phyloP scores from a whole-genome alignment of 2,888 invertebrate species.

The Aspidiotus rigidus region DNA sequence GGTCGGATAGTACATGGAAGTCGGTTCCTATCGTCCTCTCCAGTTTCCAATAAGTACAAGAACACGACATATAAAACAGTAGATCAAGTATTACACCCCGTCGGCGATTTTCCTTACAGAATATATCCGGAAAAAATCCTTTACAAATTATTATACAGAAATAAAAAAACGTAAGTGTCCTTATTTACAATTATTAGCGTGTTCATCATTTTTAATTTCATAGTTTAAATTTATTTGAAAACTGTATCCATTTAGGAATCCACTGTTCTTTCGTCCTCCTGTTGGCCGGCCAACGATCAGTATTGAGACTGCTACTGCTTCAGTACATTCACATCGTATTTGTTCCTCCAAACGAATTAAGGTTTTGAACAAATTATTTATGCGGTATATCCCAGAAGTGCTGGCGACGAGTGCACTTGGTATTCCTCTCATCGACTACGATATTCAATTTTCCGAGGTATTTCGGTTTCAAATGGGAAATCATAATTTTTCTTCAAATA shows the following conservation, averaged over 20 bases:
- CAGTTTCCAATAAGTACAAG: no score
- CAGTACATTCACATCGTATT: conserved; percentile 6
- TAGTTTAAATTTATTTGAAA: background rate
- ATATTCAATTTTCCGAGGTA: conserved; percentile 65
- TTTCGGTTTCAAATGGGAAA: background rate
- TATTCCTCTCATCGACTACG: conserved; percentile 53
- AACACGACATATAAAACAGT: background rate
- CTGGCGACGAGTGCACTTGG: conserved; percentile 62
- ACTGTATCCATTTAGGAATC: background rate
- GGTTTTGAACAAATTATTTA: conserved; percentile 72
- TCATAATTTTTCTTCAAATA: background rate
- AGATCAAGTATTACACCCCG: background rate
- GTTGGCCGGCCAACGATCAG: conserved; percentile 7
- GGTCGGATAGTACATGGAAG: no score
- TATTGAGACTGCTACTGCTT: conserved; percentile 7
- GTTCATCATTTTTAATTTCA: background rate
- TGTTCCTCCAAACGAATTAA: conserved; percentile 21
- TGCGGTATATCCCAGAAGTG: conserved; percentile 68
- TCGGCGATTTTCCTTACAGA: background rate
- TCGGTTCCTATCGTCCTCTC: no score
- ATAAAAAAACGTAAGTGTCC: conserved; percentile 11
- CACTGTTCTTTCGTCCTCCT: background rate
- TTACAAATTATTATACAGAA: conserved; percentile 10
- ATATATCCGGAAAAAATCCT: conserved; percentile 15
- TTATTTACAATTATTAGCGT: background rate